Evolutionary conservation across 1,140 invertebrate species (phyloP).

Genomic region (Piezodorus guildinii): DNA sequence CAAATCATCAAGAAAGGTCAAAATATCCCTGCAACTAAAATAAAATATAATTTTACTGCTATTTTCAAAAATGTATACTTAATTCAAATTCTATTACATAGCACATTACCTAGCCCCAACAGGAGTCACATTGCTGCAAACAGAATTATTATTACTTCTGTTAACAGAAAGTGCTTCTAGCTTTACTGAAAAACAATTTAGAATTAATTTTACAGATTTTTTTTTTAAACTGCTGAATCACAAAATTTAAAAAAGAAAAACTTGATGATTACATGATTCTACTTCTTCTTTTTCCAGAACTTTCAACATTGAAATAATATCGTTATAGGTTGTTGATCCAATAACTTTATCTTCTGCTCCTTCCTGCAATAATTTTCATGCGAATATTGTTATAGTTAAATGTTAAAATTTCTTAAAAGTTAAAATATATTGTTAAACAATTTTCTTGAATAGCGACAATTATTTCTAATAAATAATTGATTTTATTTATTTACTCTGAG

Average conservation of each 20-base stretch:
- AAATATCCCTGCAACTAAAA: constrained; percentile 22
- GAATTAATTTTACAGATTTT: neutral
- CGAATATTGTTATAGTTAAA: neutral
- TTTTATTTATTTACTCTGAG: too few relatives aligned
- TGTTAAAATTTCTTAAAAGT: too few relatives aligned
- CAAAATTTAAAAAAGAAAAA: neutral
- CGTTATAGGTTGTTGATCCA: constrained; percentile 26
- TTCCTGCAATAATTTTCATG: constrained; percentile 5
- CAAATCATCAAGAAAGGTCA: constrained; percentile 28
- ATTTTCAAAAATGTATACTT: too few relatives aligned
- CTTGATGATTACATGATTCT: constrained; percentile 24
- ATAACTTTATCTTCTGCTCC: neutral
- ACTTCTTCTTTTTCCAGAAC: constrained; percentile 30
- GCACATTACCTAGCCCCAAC: constrained; percentile 14
- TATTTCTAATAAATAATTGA: too few relatives aligned
- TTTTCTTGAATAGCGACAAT: too few relatives aligned
- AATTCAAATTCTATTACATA: too few relatives aligned
- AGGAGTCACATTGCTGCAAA: constrained; percentile 15
- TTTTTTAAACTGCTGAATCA: neutral
- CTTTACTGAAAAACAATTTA: constrained; percentile 14
- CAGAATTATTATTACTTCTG: constrained; percentile 22
- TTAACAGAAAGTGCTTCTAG: constrained; percentile 18
- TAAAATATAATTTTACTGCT: neutral
- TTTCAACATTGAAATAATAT: constrained; percentile 29
- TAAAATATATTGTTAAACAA: too few relatives aligned